Percentiles rank a stretch among this genome's conserved stretches.
These are phyloP conservation scores for Andrena marginata DNA, from an alignment of 2,888 invertebrate species.

Conservation along the genomic window DNA sequence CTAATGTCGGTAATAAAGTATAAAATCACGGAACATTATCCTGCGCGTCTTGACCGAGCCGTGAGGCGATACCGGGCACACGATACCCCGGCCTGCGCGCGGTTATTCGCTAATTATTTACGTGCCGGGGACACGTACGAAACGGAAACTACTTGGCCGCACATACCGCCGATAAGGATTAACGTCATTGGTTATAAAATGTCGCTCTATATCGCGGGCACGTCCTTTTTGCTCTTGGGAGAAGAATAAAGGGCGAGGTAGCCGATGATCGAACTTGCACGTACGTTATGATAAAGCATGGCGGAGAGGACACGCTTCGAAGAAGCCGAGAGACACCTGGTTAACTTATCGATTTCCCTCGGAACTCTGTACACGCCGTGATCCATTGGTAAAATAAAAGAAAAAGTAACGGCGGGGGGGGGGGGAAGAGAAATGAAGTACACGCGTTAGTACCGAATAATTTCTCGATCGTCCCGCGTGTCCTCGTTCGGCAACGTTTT, in stretches of 20 bases:
- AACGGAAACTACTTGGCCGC: not conserved
- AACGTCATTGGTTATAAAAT: conserved; percentile 29
- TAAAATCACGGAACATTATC: conserved; percentile 29
- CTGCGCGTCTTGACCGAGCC: not conserved
- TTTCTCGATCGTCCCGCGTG: conserved; percentile 14
- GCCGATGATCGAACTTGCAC: not conserved
- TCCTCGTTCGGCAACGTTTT: conserved; percentile 43
- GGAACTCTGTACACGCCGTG: not conserved
- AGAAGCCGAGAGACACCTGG: not conserved
- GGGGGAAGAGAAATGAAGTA: not conserved
- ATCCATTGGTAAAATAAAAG: not conserved
- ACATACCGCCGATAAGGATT: not conserved
- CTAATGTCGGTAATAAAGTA: conserved; percentile 15
- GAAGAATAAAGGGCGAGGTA: not conserved
- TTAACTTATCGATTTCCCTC: too few species aligned
- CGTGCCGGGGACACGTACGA: conserved; percentile 27
- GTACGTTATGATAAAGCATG: not conserved
- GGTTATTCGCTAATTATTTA: conserved; percentile 13
- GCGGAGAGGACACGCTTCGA: conserved; percentile 3
- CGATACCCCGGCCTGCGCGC: not conserved
- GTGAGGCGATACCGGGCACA: conserved; percentile 27
- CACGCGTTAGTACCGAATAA: not conserved
- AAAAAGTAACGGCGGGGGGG: too few species aligned
- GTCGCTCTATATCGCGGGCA: not conserved
- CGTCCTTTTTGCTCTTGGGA: conserved; percentile 2